These are phyloP conservation scores for Rhopalosiphum nymphaeae DNA, from an alignment of 2,888 invertebrate genomes.

Conservation along the genomic window DNA sequence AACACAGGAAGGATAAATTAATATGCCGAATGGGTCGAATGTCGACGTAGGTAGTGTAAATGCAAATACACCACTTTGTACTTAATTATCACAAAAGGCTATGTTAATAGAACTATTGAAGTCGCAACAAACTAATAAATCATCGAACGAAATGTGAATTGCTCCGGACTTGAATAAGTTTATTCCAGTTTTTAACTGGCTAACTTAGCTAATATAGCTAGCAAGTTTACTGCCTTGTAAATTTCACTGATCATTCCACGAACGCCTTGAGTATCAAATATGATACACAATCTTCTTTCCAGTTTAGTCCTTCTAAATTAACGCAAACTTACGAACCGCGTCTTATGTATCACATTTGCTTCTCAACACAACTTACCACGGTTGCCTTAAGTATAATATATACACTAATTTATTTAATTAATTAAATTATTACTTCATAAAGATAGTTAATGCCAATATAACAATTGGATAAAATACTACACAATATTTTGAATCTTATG, in stretches of 20 bases:
- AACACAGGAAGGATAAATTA: no score
- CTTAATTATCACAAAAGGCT: no score
- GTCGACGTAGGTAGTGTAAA: no score
- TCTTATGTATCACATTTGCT: conserved; percentile 3
- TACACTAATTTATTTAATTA: background rate
- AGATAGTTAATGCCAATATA: background rate
- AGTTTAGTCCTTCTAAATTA: background rate
- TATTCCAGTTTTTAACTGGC: no score
- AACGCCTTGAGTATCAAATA: background rate
- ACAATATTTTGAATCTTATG: background rate
- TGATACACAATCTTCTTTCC: background rate
- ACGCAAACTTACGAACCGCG: background rate
- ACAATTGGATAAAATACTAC: conserved; percentile 16
- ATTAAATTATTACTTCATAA: background rate
- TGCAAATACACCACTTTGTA: no score
- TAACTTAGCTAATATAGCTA: no score
- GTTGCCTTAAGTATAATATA: conserved; percentile 9
- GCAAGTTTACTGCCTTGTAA: background rate
- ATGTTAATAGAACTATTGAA: no score
- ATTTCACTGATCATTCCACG: background rate
- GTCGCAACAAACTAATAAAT: no score
- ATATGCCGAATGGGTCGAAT: no score
- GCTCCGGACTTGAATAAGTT: no score
- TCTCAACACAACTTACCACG: conserved; percentile 13
- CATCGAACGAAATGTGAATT: no score